Conservation (phyloP, 2,113 vertebrate genomes). For the Copsychus sechellarum region DNA sequence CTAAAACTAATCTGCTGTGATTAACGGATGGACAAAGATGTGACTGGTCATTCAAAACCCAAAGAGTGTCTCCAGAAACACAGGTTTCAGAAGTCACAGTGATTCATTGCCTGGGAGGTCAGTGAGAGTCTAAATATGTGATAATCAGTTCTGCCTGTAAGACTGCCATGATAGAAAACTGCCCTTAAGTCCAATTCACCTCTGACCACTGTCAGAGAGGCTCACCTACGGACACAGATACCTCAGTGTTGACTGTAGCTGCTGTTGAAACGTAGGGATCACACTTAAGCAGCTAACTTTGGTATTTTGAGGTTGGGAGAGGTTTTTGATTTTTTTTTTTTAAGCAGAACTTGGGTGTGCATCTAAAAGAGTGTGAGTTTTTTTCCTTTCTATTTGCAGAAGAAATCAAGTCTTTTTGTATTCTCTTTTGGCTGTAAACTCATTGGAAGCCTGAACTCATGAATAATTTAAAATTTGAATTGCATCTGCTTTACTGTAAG, state of each 20-base stretch:
- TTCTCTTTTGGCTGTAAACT: not conserved
- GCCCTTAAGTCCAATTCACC: not conserved
- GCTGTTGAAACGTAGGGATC: not conserved
- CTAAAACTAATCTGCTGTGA: not conserved
- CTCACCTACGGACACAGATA: not conserved
- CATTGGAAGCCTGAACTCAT: not conserved
- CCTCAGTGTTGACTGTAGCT: not conserved
- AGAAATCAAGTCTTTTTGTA: not conserved
- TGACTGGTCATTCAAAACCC: not conserved
- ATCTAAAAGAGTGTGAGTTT: not conserved
- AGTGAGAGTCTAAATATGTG: not conserved
- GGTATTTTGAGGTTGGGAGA: not conserved
- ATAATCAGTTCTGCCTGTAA: not conserved
- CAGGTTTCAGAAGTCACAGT: fast-evolving
- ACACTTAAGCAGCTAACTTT: not conserved
- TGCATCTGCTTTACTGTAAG: not conserved
- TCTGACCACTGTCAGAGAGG: not conserved
- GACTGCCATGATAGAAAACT: not conserved
- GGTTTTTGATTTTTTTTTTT: not conserved
- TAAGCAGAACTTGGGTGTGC: not conserved
- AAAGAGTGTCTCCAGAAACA: not conserved
- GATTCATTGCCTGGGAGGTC: not conserved
- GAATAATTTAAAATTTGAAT: not conserved
- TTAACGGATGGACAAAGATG: not conserved
- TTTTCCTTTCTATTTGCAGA: not conserved